phyloP scores from a whole-genome alignment of 2,797 vertebrate species.

The Danio aesculapii region DNA sequence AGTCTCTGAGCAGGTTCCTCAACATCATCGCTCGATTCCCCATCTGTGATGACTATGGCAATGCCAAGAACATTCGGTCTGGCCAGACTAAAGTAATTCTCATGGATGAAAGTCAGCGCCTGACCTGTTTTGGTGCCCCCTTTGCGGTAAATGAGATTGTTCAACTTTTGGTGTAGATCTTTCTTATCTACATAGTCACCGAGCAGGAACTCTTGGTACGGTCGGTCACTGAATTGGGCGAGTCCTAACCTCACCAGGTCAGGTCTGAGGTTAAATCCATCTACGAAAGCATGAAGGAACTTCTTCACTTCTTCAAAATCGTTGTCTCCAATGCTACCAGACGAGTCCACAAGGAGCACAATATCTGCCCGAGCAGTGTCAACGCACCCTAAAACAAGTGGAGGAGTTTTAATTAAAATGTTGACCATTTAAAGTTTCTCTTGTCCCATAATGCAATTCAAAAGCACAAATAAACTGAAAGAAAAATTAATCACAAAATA shows the following conservation, averaged over 20 bases:
- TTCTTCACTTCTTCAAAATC: constrained; percentile 78
- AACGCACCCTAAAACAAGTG: constrained; percentile 75
- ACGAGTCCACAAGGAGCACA: constrained; percentile 87
- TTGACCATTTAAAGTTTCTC: neutral
- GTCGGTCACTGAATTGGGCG: constrained; percentile 78
- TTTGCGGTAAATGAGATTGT: constrained; percentile 66
- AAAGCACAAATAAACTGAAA: no score
- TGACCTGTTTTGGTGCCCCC: constrained; percentile 78
- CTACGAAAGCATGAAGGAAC: constrained; percentile 76
- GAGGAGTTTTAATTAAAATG: constrained; percentile 1
- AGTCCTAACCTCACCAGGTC: constrained; percentile 81
- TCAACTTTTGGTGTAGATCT: constrained; percentile 73
- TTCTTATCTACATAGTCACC: constrained; percentile 73
- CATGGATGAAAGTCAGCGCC: constrained; percentile 79
- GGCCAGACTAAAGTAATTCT: constrained; percentile 70
- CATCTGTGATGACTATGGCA: constrained; percentile 81
- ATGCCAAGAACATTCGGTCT: constrained; percentile 76
- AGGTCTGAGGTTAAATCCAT: constrained; percentile 75
- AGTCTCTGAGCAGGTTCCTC: constrained; percentile 69
- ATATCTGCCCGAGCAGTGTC: constrained; percentile 79
- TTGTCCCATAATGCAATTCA: no score
- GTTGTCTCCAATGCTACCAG: constrained; percentile 72
- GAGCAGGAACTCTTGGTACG: constrained; percentile 77
- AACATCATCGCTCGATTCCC: constrained; percentile 77
- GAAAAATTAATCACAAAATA: no score